Evolutionary conservation across 2,888 invertebrate species (phyloP).

Genomic region (Tiphia femorata): DNA sequence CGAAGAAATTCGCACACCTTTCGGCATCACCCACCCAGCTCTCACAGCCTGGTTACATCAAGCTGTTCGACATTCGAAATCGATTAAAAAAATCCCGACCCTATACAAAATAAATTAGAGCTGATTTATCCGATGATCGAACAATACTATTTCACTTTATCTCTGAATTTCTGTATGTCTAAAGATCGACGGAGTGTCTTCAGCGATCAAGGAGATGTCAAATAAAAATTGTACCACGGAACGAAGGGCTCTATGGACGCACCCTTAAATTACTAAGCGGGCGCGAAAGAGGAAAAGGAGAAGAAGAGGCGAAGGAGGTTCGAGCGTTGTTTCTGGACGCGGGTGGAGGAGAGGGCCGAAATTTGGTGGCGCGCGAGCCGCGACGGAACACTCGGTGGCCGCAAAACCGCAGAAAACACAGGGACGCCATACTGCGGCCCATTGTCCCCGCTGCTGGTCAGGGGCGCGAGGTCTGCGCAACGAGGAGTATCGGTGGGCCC

Average conservation of each 20-base stretch:
- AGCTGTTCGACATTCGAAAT: too few species aligned
- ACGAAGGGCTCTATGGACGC: not conserved
- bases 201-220: not conserved
- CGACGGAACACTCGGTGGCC: slow-evolving; percentile 42
- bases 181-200: not conserved
- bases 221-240: too few species aligned
- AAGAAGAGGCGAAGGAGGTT: not conserved
- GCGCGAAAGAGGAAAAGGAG: not conserved
- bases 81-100: too few species aligned
- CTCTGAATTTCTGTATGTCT: too few species aligned
- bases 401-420: slow-evolving; percentile 63
- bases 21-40: too few species aligned
- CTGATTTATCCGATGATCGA: too few species aligned
- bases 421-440: slow-evolving; percentile 60
- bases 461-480: slow-evolving; percentile 27
- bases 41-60: too few species aligned
- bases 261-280: too few species aligned
- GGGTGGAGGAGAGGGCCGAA: slow-evolving; percentile 14
- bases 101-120: too few species aligned
- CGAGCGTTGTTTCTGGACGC: slow-evolving; percentile 1
- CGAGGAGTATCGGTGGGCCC: slow-evolving; percentile 38
- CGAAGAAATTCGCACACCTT: too few species aligned
- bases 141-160: too few species aligned
- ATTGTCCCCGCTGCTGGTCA: slow-evolving; percentile 47
- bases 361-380: slow-evolving; percentile 30